Percentiles rank a stretch among this genome's conserved stretches.
Conservation (phyloP, 2,113 vertebrate species). For the Antigone vipio region DNA sequence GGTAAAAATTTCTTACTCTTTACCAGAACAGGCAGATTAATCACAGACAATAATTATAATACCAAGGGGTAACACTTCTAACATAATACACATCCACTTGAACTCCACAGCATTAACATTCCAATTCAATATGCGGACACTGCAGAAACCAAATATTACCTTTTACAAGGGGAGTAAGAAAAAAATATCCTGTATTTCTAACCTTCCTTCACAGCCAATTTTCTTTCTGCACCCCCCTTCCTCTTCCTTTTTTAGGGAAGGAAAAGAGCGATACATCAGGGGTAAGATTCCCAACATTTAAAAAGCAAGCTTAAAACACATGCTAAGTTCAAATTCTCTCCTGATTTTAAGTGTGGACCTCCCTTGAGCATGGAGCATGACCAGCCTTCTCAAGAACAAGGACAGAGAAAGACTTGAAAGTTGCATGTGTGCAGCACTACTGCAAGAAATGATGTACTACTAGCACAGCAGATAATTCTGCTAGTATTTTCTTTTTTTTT, state of each 20-base stretch:
- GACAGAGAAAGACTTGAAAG: neutral
- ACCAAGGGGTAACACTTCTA: slow-evolving; percentile 41
- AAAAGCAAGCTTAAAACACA: neutral
- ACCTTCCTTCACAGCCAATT: neutral
- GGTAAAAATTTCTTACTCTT: slow-evolving; percentile 28
- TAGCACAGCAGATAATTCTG: neutral
- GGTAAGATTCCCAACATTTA: neutral
- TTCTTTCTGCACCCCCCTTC: neutral
- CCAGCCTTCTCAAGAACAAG: neutral
- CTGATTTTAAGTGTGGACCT: neutral
- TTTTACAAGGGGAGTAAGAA: neutral
- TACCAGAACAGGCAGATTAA: slow-evolving; percentile 31
- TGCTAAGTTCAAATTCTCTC: neutral
- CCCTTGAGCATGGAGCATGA: neutral
- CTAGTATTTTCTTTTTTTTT: neutral
- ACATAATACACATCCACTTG: slow-evolving; percentile 30
- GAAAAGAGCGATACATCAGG: neutral
- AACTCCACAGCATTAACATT: slow-evolving; percentile 38
- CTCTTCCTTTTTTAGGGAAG: neutral
- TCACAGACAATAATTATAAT: slow-evolving; percentile 51
- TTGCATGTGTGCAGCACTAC: neutral
- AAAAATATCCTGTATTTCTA: neutral
- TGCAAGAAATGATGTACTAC: neutral
- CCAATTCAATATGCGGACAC: slow-evolving; percentile 10
- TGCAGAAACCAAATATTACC: neutral